Evolutionary conservation across 2,113 vertebrate species (phyloP).

Genomic region (Lophochroa leadbeateri): DNA sequence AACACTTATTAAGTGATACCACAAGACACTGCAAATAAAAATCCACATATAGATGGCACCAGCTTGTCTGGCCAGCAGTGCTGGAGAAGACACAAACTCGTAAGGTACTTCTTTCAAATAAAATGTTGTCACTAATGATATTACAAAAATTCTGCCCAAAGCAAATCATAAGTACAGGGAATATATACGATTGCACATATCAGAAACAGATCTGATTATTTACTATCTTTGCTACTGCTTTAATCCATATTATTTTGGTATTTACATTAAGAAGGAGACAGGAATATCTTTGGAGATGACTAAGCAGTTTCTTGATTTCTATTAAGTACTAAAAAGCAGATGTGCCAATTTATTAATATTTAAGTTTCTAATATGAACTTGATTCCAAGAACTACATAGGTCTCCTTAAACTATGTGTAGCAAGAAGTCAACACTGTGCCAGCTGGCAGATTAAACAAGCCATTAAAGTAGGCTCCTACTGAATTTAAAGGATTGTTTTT

Average conservation of each 20-base stretch:
- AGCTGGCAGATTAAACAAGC: conserved; percentile 74
- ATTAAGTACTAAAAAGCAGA: conserved; percentile 59
- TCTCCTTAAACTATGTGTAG: conserved; percentile 72
- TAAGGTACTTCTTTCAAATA: not conserved
- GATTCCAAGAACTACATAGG: conserved; percentile 75
- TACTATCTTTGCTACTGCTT: not conserved
- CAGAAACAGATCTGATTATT: not conserved
- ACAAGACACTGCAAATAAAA: not conserved
- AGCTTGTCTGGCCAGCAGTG: not conserved
- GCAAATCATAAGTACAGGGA: not conserved
- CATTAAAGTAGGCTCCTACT: conserved; percentile 74
- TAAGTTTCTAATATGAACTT: conserved; percentile 72
- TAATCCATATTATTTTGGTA: not conserved
- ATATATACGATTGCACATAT: not conserved
- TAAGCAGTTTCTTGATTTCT: conserved; percentile 69
- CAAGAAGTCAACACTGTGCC: conserved; percentile 66
- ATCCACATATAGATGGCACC: not conserved
- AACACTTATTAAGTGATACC: not conserved
- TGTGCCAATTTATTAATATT: conserved; percentile 73
- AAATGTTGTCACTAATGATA: not conserved
- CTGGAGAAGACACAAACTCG: not conserved
- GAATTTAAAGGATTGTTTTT: conserved; percentile 75
- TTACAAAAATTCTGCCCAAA: not conserved
- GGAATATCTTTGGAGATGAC: conserved; percentile 67
- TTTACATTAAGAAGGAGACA: not conserved